Evolutionary conservation across 2,888 invertebrate species (phyloP), one percentile per base, ranked within the genome.

Genomic region (Eilema sororculum): DNA sequence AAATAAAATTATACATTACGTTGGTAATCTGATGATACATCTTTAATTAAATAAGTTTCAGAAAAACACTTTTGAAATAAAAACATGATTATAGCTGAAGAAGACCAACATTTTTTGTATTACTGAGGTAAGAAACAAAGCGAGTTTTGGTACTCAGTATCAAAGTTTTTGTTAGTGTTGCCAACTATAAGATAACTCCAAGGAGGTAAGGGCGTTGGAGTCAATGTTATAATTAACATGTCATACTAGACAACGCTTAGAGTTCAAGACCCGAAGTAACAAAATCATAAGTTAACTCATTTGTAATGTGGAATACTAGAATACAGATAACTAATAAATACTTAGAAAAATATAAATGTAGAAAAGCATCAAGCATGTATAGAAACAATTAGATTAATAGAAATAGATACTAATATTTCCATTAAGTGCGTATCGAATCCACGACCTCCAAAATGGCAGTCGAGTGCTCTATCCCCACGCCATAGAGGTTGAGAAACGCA

Each of bases 11-110:
- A 30, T 60, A 60, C 20, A 28, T 60, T 59, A 28, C 28, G 64
- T 64, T 64, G 52, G 28, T 33, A 56, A 56, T 30, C 65, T 30
- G 2, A 22, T 56, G 65, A 30, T 56, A 28, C 30, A 52, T 13
- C 46, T 52, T 41, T 63, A 46, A 63, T 63, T 60, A 13, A 56
- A n/a, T 63, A 9, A 3, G 16, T 41, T 3, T 63, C 20, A 25
- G 10, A 41, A 25, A 41, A 24, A 24, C 9, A 12, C 4, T 12
- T 58, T 60, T 12, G 33, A 6, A 28, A 28, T n/a, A 30, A 33
- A 60, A 60, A 60, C n/a, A 46, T 46, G 20, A 46, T 46, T 20
- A 46, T 46, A 52, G 20, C n/a, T 52, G 20, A 52, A 52, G 20
- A n/a, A 52, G 0, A 52, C 52, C 52, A n/a, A n/a, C n/a, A 9